These are phyloP conservation scores for Netelia melanura DNA, from an alignment of 2,888 invertebrate species.

Conservation along the genomic window DNA sequence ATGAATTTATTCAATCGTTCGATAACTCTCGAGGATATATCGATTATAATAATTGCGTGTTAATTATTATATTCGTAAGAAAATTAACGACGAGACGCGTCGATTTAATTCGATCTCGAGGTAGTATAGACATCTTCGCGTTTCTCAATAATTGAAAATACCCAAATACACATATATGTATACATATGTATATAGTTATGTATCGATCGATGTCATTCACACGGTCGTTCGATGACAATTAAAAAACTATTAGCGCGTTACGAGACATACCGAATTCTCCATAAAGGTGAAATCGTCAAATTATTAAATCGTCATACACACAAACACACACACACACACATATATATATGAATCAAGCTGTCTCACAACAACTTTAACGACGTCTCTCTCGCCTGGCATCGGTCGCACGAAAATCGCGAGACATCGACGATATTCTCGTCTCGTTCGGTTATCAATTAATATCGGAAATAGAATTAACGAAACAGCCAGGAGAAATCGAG, in stretches of 20 bases:
- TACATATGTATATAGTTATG: no score
- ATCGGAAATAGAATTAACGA: slow-evolving; percentile 28
- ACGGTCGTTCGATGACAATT: slow-evolving; percentile 60
- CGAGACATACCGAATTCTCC: not conserved
- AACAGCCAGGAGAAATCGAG: not conserved
- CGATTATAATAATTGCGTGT: no score
- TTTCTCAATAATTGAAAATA: slow-evolving; percentile 35
- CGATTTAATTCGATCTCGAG: no score
- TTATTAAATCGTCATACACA: not conserved
- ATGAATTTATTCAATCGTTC: no score
- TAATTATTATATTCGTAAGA: no score
- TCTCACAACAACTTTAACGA: slow-evolving; percentile 40
- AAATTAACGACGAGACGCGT: no score
- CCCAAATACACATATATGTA: not conserved
- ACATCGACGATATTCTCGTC: slow-evolving; percentile 36
- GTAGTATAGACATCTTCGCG: not conserved
- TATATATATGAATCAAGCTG: not conserved
- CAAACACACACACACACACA: not conserved
- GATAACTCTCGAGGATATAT: no score
- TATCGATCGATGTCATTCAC: not conserved
- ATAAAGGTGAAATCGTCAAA: not conserved
- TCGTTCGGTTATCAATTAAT: slow-evolving; percentile 50
- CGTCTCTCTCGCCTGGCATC: not conserved
- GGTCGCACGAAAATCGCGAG: not conserved
- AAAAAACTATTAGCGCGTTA: slow-evolving; percentile 57